phyloP scores from a whole-genome alignment of 2,113 vertebrate genomes.

The Neotoma lepida region DNA sequence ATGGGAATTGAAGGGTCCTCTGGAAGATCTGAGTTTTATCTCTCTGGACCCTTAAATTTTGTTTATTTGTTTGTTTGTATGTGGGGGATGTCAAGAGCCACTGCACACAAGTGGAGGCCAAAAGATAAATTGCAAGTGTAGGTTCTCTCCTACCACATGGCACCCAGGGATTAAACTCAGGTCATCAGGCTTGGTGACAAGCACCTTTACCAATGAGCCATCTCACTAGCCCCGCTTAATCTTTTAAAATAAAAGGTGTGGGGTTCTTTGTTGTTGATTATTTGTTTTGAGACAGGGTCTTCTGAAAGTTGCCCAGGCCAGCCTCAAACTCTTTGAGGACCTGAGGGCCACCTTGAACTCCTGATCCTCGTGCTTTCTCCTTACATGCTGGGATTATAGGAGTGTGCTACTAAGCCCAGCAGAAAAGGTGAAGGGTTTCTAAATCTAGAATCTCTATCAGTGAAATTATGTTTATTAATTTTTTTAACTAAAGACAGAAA shows the following conservation, averaged over 20 bases:
- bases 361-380: background rate
- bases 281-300: background rate
- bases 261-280: background rate
- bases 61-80: background rate
- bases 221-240: background rate
- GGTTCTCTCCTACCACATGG: background rate
- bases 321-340: background rate
- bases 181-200: background rate
- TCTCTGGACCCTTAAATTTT: background rate
- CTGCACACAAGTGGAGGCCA: background rate
- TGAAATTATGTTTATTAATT: slow-evolving; percentile 44
- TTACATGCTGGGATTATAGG: background rate
- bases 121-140: background rate
- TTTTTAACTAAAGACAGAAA: slow-evolving; percentile 24
- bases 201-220: background rate
- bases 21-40: background rate
- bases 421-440: background rate
- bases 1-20: background rate
- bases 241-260: background rate
- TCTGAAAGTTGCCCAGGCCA: background rate
- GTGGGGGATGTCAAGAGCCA: no score
- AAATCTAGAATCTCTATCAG: slow-evolving; percentile 9
- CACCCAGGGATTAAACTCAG: background rate
- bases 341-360: background rate
- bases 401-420: background rate